Base-by-base conservation (phyloP, 2,888 invertebrate genomes). In the Dicycla oo region DNA sequence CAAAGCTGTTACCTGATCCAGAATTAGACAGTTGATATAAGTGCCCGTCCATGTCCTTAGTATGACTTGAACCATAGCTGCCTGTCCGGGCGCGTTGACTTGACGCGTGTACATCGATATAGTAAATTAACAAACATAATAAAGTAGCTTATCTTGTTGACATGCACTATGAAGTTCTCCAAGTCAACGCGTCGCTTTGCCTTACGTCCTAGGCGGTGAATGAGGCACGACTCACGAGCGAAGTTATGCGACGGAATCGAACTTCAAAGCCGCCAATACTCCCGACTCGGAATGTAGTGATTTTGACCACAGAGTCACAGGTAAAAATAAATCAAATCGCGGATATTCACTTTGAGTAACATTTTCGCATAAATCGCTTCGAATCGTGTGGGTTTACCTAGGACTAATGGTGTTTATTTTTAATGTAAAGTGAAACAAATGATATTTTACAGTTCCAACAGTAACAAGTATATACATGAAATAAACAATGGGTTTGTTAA, bases 401-500 rank as follows among this genome's bases (percentile, higher is more conserved):
- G 11, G 49, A 49, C 23, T 30, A 43, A 66, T 5, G 10, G 49
- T 54, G 26, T 51, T 45, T 40, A 18, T 40, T 66, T 40, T 49
- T 20, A 40, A 30, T 62, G 54, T 65, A 65, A 40, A 60, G 58
- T 53, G 7, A 69, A 62, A 58, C 34, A 54, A 70, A 64, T 63
- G 0, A 75, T 67, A 80, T 73, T 69, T 64, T 49, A 64, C 56
- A 57, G 26, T 69, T 69, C 60, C 56, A 64, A 64, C 51, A 66
- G 45, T 45, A 68, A 60, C 10, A 54, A 47, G 4, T 74, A 49
- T 66, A 69, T 26, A 26, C 51, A 80, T 73, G 40, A 76, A 75
- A 74, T 77, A 73, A 81, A 73, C 62, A 73, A 70, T 75, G 60
- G 38, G 53, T 82, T 81, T 75, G 81, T 88, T 88, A 85, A 71